Base-by-base conservation (phyloP, 2,888 invertebrate species). In the Steinernema scapterisci region DNA sequence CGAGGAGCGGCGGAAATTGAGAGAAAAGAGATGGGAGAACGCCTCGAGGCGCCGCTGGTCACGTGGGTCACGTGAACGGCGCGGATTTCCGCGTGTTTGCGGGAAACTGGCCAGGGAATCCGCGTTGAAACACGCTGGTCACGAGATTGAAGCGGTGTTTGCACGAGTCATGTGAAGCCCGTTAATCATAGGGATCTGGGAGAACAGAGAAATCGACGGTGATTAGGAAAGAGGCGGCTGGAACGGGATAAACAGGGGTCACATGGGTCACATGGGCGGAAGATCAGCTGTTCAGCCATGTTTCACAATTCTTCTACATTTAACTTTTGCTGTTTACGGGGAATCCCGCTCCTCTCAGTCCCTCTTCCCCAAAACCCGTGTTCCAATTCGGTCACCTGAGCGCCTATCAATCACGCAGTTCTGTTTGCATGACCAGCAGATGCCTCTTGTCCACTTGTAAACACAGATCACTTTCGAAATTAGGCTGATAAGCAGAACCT, bases 41-140 rank as follows among this genome's bases (percentile, higher is more conserved):
- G 54, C 54, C 48, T 11, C 48, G 48, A 19, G 48, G 48, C 19
- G 16, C 3, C 48, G 11, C 11, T 9, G 21, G 63, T 31, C 63
- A 63, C 63, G 63, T 63, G 63, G 63, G 25, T 21, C 63, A 63
- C 63, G 63, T 63, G 63, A 63, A 63, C 63, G 31, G 1, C 31
- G 31, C 27, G 25, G 31, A 48, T 48, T 48, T 38, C 38, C 9
- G 38, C 38, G 38, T 38, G 38, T 6, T 6, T 38, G 38, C 38
- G 38, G 38, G 38, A 38, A 38, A 52, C 52, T 19, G 21, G 21
- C 25, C 1, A n/a, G 63, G 63, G 31, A 63, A 31, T 27, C 21
- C 31, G 25, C 63, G n/a, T n/a, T n/a, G n/a, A n/a, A n/a, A n/a
- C n/a, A n/a, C n/a, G 21, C 31, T 6, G 63, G 63, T 63, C 63